Evolutionary conservation across 2,797 vertebrate species (phyloP), one percentile per base, ranked within the genome.

Genomic region (Sebastes nivosus): DNA sequence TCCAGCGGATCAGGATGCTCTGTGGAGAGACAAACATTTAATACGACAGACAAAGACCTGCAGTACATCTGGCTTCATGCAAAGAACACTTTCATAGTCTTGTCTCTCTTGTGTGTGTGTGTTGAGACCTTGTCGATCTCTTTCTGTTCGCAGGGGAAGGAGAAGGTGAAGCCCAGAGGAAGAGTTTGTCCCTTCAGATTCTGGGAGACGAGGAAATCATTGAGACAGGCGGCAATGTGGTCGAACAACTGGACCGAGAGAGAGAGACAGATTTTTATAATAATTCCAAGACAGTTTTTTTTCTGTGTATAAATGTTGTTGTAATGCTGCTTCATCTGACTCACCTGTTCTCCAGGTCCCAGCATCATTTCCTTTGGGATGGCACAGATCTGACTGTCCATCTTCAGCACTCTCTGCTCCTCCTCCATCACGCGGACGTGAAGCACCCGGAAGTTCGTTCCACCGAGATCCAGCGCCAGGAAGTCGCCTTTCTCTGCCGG

Each of bases 1-100:
- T 96, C 97, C 97, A 97, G 83, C 89, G 95, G 77, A 97, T 93
- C 90, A 97, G 95, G 75, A 95, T 94, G 6, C 96, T 96, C 97
- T 98, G 91, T 3, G 50, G 1, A 12, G 20, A 72, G 4, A 77
- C 4, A 36, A 57, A 4, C 16, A 8, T 13, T 20, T 6, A 1
- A 67, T 1, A 20, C 14, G 5, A 67, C 6, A 42, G 36, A 14
- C 0, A 46, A 55, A 55, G n/a, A 25, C 0, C 54, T 55, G 22
- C 54, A 55, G 54, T 11, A 55, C 54, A 10, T 54, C 24, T 13
- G 5, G 12, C n/a, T 4, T 66, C 46, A 13, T 32, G 67, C 29
- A 18, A 7, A 8, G 34, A 69, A 24, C 27, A 29, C 12, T 46
- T 50, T 10, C 4, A 10, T 6, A 32, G 0, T 11, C 29, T 61